These are phyloP conservation scores for Molothrus ater DNA, from an alignment of 2,797 vertebrate species.

Conservation along the genomic window DNA sequence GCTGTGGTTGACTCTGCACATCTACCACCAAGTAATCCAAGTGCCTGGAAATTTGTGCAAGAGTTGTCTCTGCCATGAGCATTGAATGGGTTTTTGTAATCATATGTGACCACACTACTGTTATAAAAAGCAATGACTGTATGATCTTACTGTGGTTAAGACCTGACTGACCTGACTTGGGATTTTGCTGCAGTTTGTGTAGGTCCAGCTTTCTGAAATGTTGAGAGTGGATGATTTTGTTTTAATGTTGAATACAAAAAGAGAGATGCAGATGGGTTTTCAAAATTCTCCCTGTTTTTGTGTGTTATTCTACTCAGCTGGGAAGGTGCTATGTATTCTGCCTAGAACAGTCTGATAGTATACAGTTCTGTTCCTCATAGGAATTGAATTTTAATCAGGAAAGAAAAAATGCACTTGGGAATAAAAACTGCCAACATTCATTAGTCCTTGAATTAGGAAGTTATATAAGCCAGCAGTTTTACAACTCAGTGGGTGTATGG, in stretches of 20 bases:
- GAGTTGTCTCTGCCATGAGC: neutral
- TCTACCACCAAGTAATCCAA: neutral
- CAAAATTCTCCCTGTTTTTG: neutral
- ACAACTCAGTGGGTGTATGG: neutral
- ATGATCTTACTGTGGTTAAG: neutral
- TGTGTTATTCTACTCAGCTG: neutral
- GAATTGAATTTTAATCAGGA: neutral
- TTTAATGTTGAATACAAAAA: neutral
- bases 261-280: neutral
- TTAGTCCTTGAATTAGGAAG: neutral
- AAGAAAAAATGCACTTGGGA: neutral
- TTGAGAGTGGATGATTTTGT: neutral
- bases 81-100: neutral
- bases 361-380: neutral
- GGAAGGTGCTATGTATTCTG: neutral
- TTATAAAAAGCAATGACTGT: neutral
- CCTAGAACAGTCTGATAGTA: neutral
- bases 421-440: neutral
- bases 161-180: neutral
- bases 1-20: neutral
- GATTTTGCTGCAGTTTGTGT: neutral
- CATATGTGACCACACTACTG: accelerated
- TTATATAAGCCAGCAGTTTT: neutral
- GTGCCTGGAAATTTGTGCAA: neutral
- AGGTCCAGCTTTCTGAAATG: neutral